Base-by-base conservation (phyloP, 2,888 invertebrate genomes). In the Meloe dianella region DNA sequence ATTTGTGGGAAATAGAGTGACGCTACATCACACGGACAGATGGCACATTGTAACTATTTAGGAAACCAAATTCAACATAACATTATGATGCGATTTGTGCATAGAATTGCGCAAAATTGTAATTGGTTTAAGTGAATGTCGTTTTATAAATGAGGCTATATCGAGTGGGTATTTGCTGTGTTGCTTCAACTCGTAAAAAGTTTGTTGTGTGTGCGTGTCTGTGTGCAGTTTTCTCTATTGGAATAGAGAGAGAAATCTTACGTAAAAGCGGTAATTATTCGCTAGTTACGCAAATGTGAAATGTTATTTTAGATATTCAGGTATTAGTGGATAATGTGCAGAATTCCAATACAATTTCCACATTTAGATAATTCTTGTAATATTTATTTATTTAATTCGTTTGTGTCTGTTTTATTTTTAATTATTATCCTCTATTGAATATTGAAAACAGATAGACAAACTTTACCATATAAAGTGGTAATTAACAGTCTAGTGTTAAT, bases 141-240 rank as follows among this genome's bases (percentile, higher is more conserved):
- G 73, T 41, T 74, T 77, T 77, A 76, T 76, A 77, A 76, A 77
- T 74, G 76, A 73, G 76, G 74, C 75, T 76, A n/a, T n/a, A 76
- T 77, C 76, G 75, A 74, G 76, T 75, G 74, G 74, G 75, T 76
- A 75, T 73, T 74, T 68, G 70, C 72, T 72, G 70, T 54, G 54
- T 61, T 54, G 63, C 68, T 65, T 63, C 62, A 17, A 58, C 64
- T 17, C 10, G 20, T n/a, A n/a, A n/a, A n/a, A 17, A 6, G 5
- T 3, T 35, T 35, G 14, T 14, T 35, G 35, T 35, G n/a, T n/a
- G n/a, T n/a, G n/a, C n/a, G n/a, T n/a, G n/a, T n/a, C n/a, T n/a
- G n/a, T 63, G 64, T 32, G 7, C 61, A 68, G 60, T 20, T 57
- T 65, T 66, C 66, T 41, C 41, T 41, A 7, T 7, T 62, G 66